phyloP scores from a whole-genome alignment of 2,113 vertebrate genomes.

The Lichenostomus cassidix region DNA sequence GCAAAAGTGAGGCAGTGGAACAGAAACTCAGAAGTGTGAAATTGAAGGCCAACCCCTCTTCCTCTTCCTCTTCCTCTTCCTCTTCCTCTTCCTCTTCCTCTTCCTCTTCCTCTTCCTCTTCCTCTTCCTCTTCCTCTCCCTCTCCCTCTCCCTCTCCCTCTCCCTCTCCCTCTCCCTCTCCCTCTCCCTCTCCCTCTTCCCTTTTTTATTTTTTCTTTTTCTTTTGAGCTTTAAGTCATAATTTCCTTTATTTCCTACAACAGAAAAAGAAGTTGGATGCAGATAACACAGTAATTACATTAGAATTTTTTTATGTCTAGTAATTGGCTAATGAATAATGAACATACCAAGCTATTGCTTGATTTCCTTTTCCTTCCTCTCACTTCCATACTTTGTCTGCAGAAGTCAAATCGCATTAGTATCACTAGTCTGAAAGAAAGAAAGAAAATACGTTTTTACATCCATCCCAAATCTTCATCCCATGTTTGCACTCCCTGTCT shows the following conservation, averaged over 20 bases:
- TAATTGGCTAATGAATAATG: not conserved
- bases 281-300: not conserved
- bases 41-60: not conserved
- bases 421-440: no score
- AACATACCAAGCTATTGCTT: not conserved
- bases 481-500: not conserved
- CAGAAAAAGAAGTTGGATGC: not conserved
- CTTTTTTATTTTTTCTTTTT: no score
- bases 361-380: not conserved
- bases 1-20: not conserved
- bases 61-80: fast-evolving
- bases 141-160: fast-evolving
- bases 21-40: not conserved
- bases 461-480: not conserved
- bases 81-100: fast-evolving
- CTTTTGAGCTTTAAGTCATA: not conserved
- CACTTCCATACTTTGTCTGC: not conserved
- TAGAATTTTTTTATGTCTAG: not conserved
- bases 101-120: no score
- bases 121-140: not conserved
- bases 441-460: not conserved
- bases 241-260: not conserved
- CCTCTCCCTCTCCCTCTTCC: not conserved
- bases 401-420: not conserved
- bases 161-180: no score